Evolutionary conservation across 1,140 invertebrate species (phyloP), one percentile per base, ranked within the genome.

Genomic region (Spodoptera litura): DNA sequence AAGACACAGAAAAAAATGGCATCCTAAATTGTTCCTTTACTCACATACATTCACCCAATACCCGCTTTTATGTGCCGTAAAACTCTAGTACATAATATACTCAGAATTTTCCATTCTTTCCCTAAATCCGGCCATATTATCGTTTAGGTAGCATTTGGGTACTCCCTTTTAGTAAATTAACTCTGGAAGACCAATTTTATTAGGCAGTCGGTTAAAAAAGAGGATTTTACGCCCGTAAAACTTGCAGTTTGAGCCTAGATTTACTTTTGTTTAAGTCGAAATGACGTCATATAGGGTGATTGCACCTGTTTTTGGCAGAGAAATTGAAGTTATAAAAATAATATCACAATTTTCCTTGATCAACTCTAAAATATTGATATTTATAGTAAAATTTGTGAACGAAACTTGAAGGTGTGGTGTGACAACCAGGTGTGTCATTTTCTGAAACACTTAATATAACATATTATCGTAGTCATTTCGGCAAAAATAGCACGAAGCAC

Each of bases 101-200:
- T 20, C 38, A n/a, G 62, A 51, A 49, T 66, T 49, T 49, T 51
- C 62, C 15, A 51, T 66, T 66, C 38, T 66, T 66, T 64, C 13
- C 61, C 38, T 9, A 38, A 20, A 64, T 35, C 61, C 61, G 12
- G 27, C 27, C 27, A 61, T 66, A 66, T 66, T 66, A 66, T 25
- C 61, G 38, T 44, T 49, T 66, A 66, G 62, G 15, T 20, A 20
- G 61, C 61, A 15, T 49, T 66, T 8, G 38, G 62, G 13, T 66
- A 66, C 15, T 12, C 38, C 38, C 38, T 66, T 66, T 66, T 66
- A 64, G 61, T 64, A 64, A 64, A 64, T 64, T 49, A 64, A 64
- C 61, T 64, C 61, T 6, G 4, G 9, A 3, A 10, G 61, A 49
- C 15, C 61, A 64, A 20, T 15, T 44, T 49, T 49, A 64, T 35